These are phyloP conservation scores for Erythrolamprus reginae DNA, from an alignment of 2,113 vertebrate genomes.

Conservation along the genomic window DNA sequence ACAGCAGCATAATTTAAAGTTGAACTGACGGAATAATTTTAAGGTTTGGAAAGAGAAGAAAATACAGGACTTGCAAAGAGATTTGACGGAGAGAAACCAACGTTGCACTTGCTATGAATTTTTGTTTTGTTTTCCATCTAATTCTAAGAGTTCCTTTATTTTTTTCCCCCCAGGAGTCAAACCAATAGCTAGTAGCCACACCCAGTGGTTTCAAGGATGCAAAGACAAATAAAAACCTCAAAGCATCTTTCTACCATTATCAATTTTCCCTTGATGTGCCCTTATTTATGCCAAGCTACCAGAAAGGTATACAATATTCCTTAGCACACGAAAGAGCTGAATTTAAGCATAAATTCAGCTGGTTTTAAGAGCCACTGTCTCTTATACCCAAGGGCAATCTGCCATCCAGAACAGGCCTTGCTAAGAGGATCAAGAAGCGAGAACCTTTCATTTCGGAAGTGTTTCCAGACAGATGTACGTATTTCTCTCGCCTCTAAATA, in stretches of 20 bases:
- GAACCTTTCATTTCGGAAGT: neutral
- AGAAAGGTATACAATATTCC: neutral
- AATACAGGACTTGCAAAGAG: neutral
- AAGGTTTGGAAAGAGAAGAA: neutral
- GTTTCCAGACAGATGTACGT: neutral
- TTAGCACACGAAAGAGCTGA: neutral
- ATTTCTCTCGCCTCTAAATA: neutral
- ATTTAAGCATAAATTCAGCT: neutral
- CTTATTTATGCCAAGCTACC: neutral
- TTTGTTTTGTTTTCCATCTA: neutral
- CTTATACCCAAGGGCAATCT: neutral
- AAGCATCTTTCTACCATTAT: neutral
- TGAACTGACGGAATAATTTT: neutral
- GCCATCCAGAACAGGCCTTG: neutral
- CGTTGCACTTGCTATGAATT: neutral
- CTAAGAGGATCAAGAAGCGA: neutral
- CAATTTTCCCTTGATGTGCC: conserved; percentile 12
- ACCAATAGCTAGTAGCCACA: conserved; percentile 46
- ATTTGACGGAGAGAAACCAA: neutral
- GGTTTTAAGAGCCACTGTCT: neutral
- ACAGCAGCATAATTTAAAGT: neutral
- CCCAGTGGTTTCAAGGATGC: conserved; percentile 39
- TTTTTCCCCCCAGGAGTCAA: conserved; percentile 21
- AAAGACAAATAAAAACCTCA: neutral
- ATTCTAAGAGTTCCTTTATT: neutral